Conservation (phyloP, 2,113 vertebrate genomes). For the Aythya baeri region DNA sequence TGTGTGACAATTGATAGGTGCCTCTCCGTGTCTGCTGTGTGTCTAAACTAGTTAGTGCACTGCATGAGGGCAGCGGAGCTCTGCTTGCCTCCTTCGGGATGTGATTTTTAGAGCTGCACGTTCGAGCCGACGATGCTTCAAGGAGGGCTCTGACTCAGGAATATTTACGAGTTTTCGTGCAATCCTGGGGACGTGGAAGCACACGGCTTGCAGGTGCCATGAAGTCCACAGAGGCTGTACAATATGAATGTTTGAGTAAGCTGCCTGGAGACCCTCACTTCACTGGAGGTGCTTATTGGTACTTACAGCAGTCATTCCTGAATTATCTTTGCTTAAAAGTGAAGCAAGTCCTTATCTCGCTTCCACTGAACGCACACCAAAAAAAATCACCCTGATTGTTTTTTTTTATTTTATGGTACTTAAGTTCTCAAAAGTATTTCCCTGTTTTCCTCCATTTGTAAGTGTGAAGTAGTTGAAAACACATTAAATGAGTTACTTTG, state of each 20-base stretch:
- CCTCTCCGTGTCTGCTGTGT: rapidly evolving
- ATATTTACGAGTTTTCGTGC: neutral
- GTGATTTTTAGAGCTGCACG: neutral
- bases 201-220: neutral
- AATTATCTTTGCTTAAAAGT: neutral
- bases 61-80: neutral
- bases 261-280: rapidly evolving
- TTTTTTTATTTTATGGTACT: neutral
- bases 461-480: neutral
- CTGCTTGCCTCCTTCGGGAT: neutral
- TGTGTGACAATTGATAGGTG: rapidly evolving
- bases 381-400: rapidly evolving
- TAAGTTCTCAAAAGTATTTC: neutral
- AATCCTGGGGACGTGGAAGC: neutral
- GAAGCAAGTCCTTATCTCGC: neutral
- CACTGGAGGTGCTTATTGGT: rapidly evolving
- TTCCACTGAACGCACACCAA: neutral
- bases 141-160: neutral
- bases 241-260: no score
- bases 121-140: neutral
- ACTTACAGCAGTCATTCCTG: rapidly evolving
- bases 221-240: rapidly evolving
- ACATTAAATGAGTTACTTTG: neutral
- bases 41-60: rapidly evolving
- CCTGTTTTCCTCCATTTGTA: neutral